Conservation (phyloP, 2,888 invertebrate genomes). For the Endotricha flammealis region DNA sequence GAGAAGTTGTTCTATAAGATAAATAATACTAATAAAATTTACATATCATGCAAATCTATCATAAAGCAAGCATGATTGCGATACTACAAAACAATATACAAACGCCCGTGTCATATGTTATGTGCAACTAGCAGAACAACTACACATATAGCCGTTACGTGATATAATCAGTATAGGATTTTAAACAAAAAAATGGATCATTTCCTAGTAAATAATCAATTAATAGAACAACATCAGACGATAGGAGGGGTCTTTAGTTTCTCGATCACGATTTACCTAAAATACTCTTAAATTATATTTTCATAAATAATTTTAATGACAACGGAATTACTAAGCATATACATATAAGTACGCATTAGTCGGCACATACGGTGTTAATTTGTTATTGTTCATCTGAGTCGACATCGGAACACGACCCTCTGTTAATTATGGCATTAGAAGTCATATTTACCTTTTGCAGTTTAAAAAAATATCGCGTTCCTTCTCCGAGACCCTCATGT, state of each 20-base stretch:
- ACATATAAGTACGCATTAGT: conserved; percentile 14
- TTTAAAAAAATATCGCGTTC: conserved; percentile 11
- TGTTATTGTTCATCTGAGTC: conserved; percentile 11
- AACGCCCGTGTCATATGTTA: not conserved
- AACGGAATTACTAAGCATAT: not conserved
- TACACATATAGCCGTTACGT: no score
- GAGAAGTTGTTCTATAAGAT: no score
- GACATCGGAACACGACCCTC: conserved; percentile 8
- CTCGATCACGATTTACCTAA: no score
- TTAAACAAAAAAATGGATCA: no score
- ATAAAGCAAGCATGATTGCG: not conserved
- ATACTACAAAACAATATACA: conserved; percentile 4
- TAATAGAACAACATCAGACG: no score
- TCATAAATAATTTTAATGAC: no score
- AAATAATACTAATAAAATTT: no score
- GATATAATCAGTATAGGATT: no score
- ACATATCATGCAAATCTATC: conserved; percentile 1
- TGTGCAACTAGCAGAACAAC: not conserved
- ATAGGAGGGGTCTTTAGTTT: no score
- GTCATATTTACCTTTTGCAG: conserved; percentile 18
- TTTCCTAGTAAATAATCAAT: no score
- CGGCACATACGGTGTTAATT: conserved; percentile 16
- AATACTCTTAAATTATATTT: no score
- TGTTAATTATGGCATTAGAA: conserved; percentile 9
- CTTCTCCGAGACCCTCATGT: conserved; percentile 12